Evolutionary conservation across 2,113 vertebrate genomes (phyloP).

Genomic region (Sphyrna mokarran): DNA sequence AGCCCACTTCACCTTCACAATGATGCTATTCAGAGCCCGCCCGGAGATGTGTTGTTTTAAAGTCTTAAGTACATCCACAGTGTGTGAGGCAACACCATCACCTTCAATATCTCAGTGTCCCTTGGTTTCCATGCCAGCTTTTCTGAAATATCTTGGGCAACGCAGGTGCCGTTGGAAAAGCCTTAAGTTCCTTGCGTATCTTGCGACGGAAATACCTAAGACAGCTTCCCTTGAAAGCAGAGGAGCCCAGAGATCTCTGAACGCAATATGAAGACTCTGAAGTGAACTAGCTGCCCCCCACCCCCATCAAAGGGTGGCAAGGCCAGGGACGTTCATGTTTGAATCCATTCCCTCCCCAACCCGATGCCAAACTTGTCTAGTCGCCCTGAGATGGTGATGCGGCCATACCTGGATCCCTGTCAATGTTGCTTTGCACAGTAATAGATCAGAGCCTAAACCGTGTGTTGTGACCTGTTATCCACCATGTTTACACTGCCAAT

Average conservation of each 20-base stretch:
- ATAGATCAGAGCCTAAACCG: neutral
- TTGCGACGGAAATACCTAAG: neutral
- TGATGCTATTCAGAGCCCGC: neutral
- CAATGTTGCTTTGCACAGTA: slow-evolving; percentile 28
- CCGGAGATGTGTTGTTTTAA: neutral
- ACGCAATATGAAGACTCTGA: neutral
- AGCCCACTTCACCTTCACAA: neutral
- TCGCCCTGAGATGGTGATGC: neutral
- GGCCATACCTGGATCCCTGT: neutral
- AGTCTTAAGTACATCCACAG: neutral
- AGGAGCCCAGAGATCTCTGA: neutral
- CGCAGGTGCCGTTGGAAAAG: neutral
- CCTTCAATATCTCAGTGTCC: neutral
- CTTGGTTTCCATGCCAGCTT: neutral
- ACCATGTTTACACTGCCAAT: neutral
- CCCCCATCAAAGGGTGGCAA: neutral
- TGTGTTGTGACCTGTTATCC: slow-evolving; percentile 2
- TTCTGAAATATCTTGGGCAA: neutral
- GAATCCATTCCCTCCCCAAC: neutral
- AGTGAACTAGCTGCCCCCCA: neutral
- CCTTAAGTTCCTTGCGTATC: neutral
- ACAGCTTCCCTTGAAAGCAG: neutral
- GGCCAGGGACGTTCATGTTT: neutral
- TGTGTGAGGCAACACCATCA: neutral
- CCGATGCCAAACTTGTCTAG: neutral